Base-by-base conservation (phyloP, 2,113 vertebrate genomes). In the Megaceryle maxima region DNA sequence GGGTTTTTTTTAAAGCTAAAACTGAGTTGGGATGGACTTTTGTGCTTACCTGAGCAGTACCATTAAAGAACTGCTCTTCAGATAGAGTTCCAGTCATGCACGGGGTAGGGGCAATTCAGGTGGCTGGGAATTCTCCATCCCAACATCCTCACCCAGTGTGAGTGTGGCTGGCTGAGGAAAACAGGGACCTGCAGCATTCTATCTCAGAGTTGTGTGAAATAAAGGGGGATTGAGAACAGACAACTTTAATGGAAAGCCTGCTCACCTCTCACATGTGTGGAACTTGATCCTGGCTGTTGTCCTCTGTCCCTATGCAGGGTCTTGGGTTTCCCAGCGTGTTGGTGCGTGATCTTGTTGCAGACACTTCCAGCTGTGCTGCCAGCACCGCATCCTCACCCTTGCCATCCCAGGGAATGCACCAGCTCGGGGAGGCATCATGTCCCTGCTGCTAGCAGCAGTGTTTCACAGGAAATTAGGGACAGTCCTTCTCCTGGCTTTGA, bases 381-480 rank as follows among this genome's bases (percentile, higher is more conserved):
- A 73, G 57, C 10, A 5, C 70, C 0, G 0, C 0, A 1, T 57
- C 24, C 74, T 79, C 16, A 8, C n/a, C 39, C 16, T 41, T 39
- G 2, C 33, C 43, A 11, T 10, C 53, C 33, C 41, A 16, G 44
- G 39, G 51, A 35, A 33, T 25, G 19, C 2, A 0, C 12, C 24
- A 73, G 33, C 13, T 29, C 1, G 0, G 31, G n/a, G 81, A 37
- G 46, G 11, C n/a, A 31, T n/a, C 53, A 1, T 12, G 6, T 18
- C 66, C 62, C 74, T 33, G 60, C 50, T 46, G 79, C 64, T 46
- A 26, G 68, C 10, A 0, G 25, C 13, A 21, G 11, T 16, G 43
- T 74, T 66, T 43, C 25, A 9, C 5, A 29, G 31, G 11, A 31
- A 29, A 31, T 31, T 0, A 48, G 57, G 67, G 43, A 72, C 51